Percentiles rank a stretch among this genome's conserved stretches.
phyloP scores from a whole-genome alignment of 2,888 invertebrate genomes.

The Pollenia labialis region DNA sequence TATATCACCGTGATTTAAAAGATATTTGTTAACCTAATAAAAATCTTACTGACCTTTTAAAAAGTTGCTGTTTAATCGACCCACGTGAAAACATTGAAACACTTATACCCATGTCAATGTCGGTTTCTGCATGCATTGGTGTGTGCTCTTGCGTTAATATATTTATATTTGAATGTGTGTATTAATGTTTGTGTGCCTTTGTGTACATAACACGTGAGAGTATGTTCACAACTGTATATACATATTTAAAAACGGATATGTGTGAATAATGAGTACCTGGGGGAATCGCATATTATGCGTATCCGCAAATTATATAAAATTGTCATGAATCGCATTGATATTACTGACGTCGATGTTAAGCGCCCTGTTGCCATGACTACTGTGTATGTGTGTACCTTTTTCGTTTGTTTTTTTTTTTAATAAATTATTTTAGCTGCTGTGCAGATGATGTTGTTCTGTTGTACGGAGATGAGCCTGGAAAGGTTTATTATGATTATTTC shows the following conservation, averaged over 20 bases:
- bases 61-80: not conserved
- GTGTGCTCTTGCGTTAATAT: slow-evolving; percentile 10
- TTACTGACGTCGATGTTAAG: slow-evolving; percentile 35
- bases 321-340: slow-evolving; percentile 67
- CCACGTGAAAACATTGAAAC: slow-evolving; percentile 44
- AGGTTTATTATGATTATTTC: slow-evolving; percentile 63
- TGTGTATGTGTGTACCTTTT: not conserved
- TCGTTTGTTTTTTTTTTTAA: not conserved
- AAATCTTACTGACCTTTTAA: too few relatives aligned
- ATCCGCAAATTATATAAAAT: slow-evolving; percentile 74
- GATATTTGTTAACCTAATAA: too few relatives aligned
- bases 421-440: not conserved
- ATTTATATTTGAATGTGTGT: not conserved
- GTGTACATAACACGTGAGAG: not conserved
- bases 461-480: slow-evolving; percentile 12
- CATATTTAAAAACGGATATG: slow-evolving; percentile 64
- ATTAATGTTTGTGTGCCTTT: not conserved
- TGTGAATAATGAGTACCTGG: slow-evolving; percentile 70
- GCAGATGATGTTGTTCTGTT: slow-evolving; percentile 33
- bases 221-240: slow-evolving; percentile 3
- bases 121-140: not conserved
- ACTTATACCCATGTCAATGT: slow-evolving; percentile 32
- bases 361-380: slow-evolving; percentile 24
- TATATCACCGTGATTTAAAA: too few relatives aligned
- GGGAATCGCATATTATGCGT: slow-evolving; percentile 71